Percentiles rank a stretch among this genome's conserved stretches.
Evolutionary conservation across 2,113 vertebrate genomes (phyloP).

Genomic region (Sinocyclocheilus anophthalmus): DNA sequence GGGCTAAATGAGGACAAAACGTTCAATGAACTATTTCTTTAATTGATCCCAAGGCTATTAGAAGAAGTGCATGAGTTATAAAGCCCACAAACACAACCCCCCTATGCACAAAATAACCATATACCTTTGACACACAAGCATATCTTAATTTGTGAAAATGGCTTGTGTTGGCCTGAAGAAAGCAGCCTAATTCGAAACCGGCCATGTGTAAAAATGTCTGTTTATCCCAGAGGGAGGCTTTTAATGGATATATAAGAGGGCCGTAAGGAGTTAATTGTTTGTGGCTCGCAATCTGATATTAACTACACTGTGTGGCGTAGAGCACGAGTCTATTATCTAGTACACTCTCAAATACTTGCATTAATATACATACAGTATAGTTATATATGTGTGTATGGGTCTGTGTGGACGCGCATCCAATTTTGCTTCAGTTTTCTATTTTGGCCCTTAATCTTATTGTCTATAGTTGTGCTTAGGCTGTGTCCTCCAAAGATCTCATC

Average conservation of each 20-base stretch:
- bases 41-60: constrained; percentile 24
- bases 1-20: not conserved
- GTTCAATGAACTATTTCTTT: constrained; percentile 16
- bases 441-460: constrained; percentile 10
- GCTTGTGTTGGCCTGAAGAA: constrained; percentile 41
- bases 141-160: constrained; percentile 39
- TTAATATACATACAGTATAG: constrained; percentile 24
- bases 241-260: constrained; percentile 40
- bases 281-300: constrained; percentile 20
- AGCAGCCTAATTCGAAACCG: constrained; percentile 48
- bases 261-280: constrained; percentile 45
- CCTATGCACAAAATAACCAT: constrained; percentile 36
- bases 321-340: not conserved
- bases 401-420: not conserved
- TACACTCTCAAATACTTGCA: constrained; percentile 5
- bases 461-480: not conserved
- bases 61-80: constrained; percentile 5
- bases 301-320: not conserved
- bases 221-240: constrained; percentile 44
- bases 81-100: constrained; percentile 14
- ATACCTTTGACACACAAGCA: constrained; percentile 38
- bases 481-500: constrained; percentile 46
- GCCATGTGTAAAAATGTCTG: constrained; percentile 52
- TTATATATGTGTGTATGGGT: not conserved
- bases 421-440: constrained; percentile 9